These are phyloP conservation scores for Colletes gigas DNA, from an alignment of 1,140 invertebrate species.

Conservation along the genomic window DNA sequence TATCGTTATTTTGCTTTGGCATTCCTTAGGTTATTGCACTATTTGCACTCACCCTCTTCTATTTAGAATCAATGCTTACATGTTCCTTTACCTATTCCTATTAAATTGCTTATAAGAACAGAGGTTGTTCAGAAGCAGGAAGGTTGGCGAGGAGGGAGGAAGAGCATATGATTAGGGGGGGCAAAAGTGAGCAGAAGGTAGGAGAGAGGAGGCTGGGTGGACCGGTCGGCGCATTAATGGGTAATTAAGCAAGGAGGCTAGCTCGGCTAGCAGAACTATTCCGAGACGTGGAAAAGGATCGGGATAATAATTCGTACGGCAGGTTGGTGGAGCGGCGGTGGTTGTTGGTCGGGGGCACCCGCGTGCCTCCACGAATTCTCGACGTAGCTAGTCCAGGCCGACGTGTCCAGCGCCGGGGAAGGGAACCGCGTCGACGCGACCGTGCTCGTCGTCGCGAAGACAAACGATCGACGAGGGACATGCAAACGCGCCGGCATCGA, in stretches of 20 bases:
- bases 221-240: constrained; percentile 56
- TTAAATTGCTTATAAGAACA: too few relatives aligned
- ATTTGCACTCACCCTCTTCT: too few relatives aligned
- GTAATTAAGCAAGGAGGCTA: constrained; percentile 59
- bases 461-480: constrained; percentile 67
- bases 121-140: too few relatives aligned
- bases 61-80: too few relatives aligned
- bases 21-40: too few relatives aligned
- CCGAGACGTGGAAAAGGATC: constrained; percentile 45
- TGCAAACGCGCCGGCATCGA: constrained; percentile 64
- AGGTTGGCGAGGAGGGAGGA: not conserved
- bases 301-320: constrained; percentile 63
- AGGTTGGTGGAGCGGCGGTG: not conserved
- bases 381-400: constrained; percentile 48
- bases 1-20: too few relatives aligned
- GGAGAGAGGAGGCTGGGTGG: not conserved
- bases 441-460: constrained; percentile 55
- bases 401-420: not conserved
- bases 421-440: constrained; percentile 36
- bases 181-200: too few relatives aligned
- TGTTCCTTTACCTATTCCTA: too few relatives aligned
- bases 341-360: not conserved
- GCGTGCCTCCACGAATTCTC: constrained; percentile 64
- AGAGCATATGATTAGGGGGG: not conserved
- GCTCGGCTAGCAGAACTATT: constrained; percentile 51